Base-by-base conservation (phyloP, 2,797 vertebrate genomes). In the Gorsachius magnificus region DNA sequence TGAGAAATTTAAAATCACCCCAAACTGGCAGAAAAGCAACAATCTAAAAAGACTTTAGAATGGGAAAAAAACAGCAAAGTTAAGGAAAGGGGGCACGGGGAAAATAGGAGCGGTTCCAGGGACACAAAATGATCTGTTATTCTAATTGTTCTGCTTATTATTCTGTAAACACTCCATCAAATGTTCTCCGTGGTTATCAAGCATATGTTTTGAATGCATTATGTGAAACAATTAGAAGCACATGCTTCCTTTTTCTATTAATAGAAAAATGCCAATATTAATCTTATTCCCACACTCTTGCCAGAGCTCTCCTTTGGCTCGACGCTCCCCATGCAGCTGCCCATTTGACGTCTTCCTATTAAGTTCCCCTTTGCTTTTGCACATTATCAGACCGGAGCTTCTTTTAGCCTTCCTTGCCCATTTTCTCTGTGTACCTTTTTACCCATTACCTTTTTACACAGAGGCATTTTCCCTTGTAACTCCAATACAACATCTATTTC, bases 131-230 rank as follows among this genome's bases (percentile, higher is more conserved):
- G 4, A 75, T 89, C 90, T 77, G 60, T 57, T 92, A n/a, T 87
- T 87, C 87, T 90, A 84, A 86, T 87, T 89, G 51, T 66, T 92
- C 86, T 89, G 80, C 38, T 74, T 87, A 87, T 95, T 95, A 66
- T 87, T 84, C 95, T 90, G 60, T 58, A 89, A 93, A 89, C 68
- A 76, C 58, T 69, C 61, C 53, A 82, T 82, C 74, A 89, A 80
- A 77, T 71, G 56, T 85, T 95, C 90, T 87, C 68, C 36, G 9
- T 56, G 35, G 38, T 77, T 95, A 92, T 90, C 70, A 95, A 90
- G 77, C 71, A 50, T 92, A 89, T 79, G 81, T 75, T 96, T 83
- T 70, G 81, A 93, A 95, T 74, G 38, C 15, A 83, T 95, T 93
- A 38, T 89, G 60, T 41, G 60, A 84, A 89, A 92, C 60, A 96